phyloP scores from a whole-genome alignment of 2,888 invertebrate genomes.

The Agrilus cyanescens region DNA sequence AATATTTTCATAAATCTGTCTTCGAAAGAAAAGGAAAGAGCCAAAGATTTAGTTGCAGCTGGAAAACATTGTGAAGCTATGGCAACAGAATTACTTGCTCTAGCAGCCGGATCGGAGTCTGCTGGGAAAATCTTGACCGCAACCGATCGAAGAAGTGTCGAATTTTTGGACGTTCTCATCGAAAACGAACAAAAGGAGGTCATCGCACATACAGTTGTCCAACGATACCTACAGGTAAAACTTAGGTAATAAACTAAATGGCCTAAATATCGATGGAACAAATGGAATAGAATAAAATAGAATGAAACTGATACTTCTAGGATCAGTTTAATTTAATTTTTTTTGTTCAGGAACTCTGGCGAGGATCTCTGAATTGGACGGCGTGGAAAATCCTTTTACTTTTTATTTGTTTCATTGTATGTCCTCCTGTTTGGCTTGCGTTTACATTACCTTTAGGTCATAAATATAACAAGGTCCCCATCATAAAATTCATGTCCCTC shows the following conservation, averaged over 20 bases:
- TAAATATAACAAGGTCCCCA: constrained; percentile 95
- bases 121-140: constrained; percentile 91
- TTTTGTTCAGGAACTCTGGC: constrained; percentile 81
- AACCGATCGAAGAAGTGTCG: constrained; percentile 85
- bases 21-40: constrained; percentile 94
- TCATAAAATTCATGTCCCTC: constrained; percentile 99
- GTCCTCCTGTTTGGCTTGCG: constrained; percentile 92
- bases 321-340: constrained; percentile 6
- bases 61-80: constrained; percentile 94
- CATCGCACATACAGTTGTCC: constrained; percentile 93
- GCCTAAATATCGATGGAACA: neutral
- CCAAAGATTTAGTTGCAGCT: constrained; percentile 90
- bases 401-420: constrained; percentile 82
- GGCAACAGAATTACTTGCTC: constrained; percentile 90
- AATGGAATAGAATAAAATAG: constrained; percentile 7
- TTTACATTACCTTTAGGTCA: constrained; percentile 92
- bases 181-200: constrained; percentile 98
- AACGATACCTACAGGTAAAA: constrained; percentile 86
- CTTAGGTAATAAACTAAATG: constrained; percentile 34
- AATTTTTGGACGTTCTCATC: constrained; percentile 91
- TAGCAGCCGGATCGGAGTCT: constrained; percentile 89
- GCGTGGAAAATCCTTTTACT: constrained; percentile 89
- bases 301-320: neutral
- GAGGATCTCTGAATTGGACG: constrained; percentile 93
- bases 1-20: constrained; percentile 81